Base-by-base conservation (phyloP, 1,140 invertebrate genomes). In the Cyclargus thomasi region DNA sequence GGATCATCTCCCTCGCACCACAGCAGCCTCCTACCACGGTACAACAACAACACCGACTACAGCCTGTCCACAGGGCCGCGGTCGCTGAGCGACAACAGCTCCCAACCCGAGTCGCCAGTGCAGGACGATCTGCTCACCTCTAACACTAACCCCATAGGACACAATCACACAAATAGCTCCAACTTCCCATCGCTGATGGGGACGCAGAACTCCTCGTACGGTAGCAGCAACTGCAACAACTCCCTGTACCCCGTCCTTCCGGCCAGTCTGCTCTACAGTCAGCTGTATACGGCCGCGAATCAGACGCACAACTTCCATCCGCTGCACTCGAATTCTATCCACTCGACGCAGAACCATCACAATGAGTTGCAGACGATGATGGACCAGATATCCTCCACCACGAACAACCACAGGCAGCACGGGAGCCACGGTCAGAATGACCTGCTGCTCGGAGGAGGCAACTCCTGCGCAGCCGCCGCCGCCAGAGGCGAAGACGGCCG, bases 221-320 rank as follows among this genome's bases (percentile, higher is more conserved):
- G 91, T 0, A 86, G 84, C 21, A 86, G 90, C 71, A 93, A 93
- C 71, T 94, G 92, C 78, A 94, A 94, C 78, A 94, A 94, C 71
- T 94, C 93, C 0, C 83, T 94, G 0, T 95, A 95, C 77, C 94
- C 94, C 0, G 94, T 96, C 0, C 85, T 96, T 53, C 95, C 95
- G 0, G 94, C 94, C 11, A 96, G 95, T 77, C 91, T 97, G 65
- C 90, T 97, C 6, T 96, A 97, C 86, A 96, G 95, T 16, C 95
- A 97, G 78, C 86, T 97, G 17, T 97, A 97, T 68, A 94, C 94
- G 1, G 94, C 94, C 17, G 94, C 94, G 35, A 95, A 95, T 78
- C 95, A 96, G 78, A 93, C 94, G 62, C 95, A 95, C 71, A 94
- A 95, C 74, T 95, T 94, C 72, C 94, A 94, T 75, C 93, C 93